Percentiles rank a stretch among this genome's conserved stretches.
These are phyloP conservation scores for Peucedramus taeniatus DNA, from an alignment of 2,113 vertebrate species.

Conservation along the genomic window DNA sequence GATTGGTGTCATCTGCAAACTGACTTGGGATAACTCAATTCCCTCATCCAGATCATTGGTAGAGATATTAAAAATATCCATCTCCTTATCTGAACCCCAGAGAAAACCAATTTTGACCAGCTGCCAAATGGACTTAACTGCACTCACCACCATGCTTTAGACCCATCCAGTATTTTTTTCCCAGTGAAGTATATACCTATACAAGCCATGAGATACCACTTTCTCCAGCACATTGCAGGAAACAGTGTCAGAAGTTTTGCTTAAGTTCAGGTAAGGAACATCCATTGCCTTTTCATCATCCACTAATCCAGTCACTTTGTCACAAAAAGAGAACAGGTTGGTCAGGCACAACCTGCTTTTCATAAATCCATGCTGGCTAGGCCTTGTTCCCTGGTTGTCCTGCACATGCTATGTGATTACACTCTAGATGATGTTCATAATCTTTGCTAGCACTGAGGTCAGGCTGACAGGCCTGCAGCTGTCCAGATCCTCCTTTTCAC, in stretches of 20 bases:
- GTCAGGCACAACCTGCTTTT: neutral
- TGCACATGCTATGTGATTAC: too few relatives aligned
- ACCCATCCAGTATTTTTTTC: neutral
- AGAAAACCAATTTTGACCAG: neutral
- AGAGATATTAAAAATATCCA: neutral
- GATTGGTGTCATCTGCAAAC: neutral
- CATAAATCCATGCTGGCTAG: neutral
- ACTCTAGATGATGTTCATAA: neutral
- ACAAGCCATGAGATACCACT: neutral
- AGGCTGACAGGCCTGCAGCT: neutral
- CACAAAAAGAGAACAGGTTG: neutral
- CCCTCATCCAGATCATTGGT: neutral
- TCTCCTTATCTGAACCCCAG: fast-evolving
- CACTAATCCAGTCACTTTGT: neutral
- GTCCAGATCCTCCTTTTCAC: neutral
- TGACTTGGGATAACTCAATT: neutral
- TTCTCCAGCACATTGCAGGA: neutral
- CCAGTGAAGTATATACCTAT: too few relatives aligned
- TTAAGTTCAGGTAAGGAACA: neutral
- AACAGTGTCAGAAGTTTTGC: neutral
- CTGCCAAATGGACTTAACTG: neutral
- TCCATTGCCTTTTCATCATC: neutral
- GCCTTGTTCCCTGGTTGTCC: neutral
- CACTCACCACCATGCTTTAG: fast-evolving
- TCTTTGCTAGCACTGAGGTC: neutral